Conservation (phyloP, 2,113 vertebrate species). For the Xiphorhynchus elegans region DNA sequence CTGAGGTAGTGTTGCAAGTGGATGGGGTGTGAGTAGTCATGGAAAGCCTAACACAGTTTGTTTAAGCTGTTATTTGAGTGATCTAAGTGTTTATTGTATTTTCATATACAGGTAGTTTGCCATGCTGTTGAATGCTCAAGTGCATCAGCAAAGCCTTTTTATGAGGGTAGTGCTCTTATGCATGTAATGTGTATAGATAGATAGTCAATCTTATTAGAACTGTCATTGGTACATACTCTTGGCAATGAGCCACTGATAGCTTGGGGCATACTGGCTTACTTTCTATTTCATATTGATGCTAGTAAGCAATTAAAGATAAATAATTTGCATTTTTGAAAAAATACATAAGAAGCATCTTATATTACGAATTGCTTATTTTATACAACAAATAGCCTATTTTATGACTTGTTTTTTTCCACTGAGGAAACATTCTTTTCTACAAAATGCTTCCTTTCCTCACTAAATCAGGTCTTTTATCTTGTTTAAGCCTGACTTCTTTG, state of each 20-base stretch:
- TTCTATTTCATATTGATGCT: not conserved
- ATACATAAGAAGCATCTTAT: not conserved
- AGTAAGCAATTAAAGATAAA: constrained; percentile 35
- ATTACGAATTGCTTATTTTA: not conserved
- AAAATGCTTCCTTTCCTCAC: not conserved
- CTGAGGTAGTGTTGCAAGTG: not conserved
- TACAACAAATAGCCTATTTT: not conserved
- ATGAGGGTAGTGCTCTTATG: not conserved
- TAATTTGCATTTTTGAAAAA: not conserved
- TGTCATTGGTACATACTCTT: not conserved
- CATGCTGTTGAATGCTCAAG: not conserved
- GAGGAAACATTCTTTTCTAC: not conserved
- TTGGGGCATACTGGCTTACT: not conserved
- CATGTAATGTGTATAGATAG: not conserved
- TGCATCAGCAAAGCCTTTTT: not conserved
- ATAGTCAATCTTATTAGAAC: not conserved
- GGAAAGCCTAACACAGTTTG: not conserved
- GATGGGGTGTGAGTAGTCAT: not conserved
- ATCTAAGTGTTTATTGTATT: not conserved
- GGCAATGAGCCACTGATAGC: not conserved
- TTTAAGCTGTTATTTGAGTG: not conserved
- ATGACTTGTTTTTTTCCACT: not conserved
- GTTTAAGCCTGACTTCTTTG: not conserved
- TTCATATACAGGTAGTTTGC: not conserved
- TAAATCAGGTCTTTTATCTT: not conserved